phyloP scores from a whole-genome alignment of 2,797 vertebrate genomes.

The Galago senegalensis region DNA sequence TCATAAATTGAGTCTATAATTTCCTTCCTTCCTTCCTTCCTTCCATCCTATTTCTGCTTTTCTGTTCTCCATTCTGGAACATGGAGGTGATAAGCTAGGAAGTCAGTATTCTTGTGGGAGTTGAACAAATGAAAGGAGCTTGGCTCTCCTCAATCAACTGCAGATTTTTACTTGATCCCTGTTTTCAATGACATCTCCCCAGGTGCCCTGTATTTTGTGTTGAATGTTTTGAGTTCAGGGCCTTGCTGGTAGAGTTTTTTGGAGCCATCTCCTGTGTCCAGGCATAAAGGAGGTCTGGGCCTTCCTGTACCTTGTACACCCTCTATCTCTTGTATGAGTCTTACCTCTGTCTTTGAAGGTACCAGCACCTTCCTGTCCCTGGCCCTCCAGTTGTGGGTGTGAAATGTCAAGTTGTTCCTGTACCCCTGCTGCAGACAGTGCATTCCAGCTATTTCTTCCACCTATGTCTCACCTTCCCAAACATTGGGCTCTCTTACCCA shows the following conservation, averaged over 20 bases:
- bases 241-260: neutral
- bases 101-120: neutral
- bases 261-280: neutral
- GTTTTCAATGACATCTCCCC: neutral
- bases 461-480: neutral
- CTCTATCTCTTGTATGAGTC: neutral
- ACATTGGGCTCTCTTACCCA: neutral
- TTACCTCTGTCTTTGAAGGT: neutral
- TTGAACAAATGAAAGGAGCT: neutral
- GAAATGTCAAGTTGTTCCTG: neutral
- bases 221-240: neutral
- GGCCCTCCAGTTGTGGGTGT: neutral
- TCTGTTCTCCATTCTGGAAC: neutral
- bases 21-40: neutral
- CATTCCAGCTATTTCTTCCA: neutral
- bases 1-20: conserved; percentile 5
- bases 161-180: neutral
- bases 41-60: neutral
- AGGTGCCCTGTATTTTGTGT: neutral
- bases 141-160: neutral
- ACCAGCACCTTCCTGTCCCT: neutral
- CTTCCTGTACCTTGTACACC: neutral
- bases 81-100: neutral
- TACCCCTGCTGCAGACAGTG: too few species aligned
- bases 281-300: neutral